Base-by-base conservation (phyloP, 2,113 vertebrate genomes). In the Heteronetta atricapilla region DNA sequence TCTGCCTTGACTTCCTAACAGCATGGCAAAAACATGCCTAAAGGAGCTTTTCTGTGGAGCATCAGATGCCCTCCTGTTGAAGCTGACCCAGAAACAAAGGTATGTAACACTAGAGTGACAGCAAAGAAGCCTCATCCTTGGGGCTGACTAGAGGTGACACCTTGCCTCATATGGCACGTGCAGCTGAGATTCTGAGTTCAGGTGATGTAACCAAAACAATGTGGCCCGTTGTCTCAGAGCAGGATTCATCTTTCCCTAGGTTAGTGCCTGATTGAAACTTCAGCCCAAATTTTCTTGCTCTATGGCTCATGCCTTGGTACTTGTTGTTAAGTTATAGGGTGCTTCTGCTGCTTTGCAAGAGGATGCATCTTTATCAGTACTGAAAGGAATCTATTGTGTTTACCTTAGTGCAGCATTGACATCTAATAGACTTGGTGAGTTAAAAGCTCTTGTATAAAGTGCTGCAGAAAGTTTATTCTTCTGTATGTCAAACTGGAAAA, bases 1-100 rank as follows among this genome's bases (percentile, higher is more conserved):
- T 60, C 38, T 23, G 22, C 10, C 28, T 44, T 38, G 11, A 17
- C 7, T 80, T 9, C 22, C 22, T 38, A 77, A 20, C 4, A 48
- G 5, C 29, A 18, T 5, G 26, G 8, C 1, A 74, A 80, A 34
- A 58, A 2, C 23, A 62, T 81, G 16, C 3, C 10, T 11, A 15
- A 16, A 48, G 44, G 20, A 67, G 1, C 7, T 67, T 31, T 67
- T 46, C 66, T 33, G 33, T 46, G 18, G 6, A 64, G 16, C 19
- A 53, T 42, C 4, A 6, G 48, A 40, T 2, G 2, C 1, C 0
- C 5, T 58, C 15, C 18, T 68, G 2, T 25, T 31, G 44, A 21
- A 83, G 8, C 4, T 19, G 48, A 73, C 12, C 6, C 36, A 8
- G 29, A 36, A 36, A 7, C 1, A 4, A 55, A 50, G 6, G 50